Evolutionary conservation across 2,797 vertebrate genomes (phyloP), one percentile per base, ranked within the genome.

Genomic region (Mormyrops attenuatus): DNA sequence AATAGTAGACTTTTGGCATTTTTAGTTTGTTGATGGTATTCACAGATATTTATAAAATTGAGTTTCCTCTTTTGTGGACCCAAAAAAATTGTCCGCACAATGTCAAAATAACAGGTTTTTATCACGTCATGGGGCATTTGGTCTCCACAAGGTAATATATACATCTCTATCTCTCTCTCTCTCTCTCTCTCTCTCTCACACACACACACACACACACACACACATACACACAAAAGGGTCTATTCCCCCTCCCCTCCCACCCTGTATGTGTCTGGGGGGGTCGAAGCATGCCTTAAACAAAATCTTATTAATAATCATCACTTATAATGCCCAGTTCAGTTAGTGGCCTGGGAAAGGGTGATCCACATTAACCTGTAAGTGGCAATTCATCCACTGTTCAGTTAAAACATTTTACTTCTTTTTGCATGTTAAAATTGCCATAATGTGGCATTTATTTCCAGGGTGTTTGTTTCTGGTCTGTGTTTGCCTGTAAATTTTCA

Each of bases 181-280:
- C 1, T 53, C 11, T 52, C 50, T 15, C 50, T 15, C 0, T 3
- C 49, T 7, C 15, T n/a, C 20, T 2, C 8, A n/a, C 8, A 3
- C n/a, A 26, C 22, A 30, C 22, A 66, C 3, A 55, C 17, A 55
- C 17, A 55, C 15, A 55, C 15, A 5, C 15, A 55, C 53, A 55
- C 15, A 55, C 17, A 93, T 93, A 93, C 96, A 96, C n/a, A n/a
- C 1, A n/a, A 63, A 63, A 63, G n/a, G n/a, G 57, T 26, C 22
- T 26, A 66, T 26, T 66, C n/a, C 91, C 93, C 93, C 86, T 57
- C 88, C 93, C 93, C 94, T 49, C 11, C 82, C n/a, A 11, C 20
- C 47, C n/a, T 49, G 20, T 49, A 6, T 9, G 26, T 66, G 60
- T 26, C 55, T 8, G n/a, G 20, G 20, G 49, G 85, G 85, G 4